Evolutionary conservation across 2,888 invertebrate species (phyloP).

Genomic region (Oxyteleia sp.): DNA sequence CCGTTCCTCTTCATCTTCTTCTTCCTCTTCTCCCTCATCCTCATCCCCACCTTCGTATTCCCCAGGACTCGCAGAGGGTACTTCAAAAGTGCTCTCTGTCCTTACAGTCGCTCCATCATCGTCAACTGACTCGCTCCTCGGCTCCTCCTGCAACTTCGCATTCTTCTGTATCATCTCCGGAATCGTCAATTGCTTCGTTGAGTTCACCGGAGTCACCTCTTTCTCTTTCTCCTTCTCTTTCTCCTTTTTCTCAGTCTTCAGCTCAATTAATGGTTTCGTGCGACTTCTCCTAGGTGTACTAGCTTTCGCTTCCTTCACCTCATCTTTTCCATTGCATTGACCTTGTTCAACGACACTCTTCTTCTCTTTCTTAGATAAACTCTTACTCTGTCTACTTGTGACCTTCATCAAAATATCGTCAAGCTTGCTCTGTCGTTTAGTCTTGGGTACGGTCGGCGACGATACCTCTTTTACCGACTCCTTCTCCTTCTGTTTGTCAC

Average conservation of each 20-base stretch:
- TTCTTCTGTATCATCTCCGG: conserved; percentile 78
- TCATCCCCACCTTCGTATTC: conserved; percentile 87
- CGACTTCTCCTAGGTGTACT: conserved; percentile 80
- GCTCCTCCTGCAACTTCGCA: conserved; percentile 66
- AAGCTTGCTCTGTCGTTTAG: conserved; percentile 84
- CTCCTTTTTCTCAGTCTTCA: conserved; percentile 73
- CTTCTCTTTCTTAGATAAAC: conserved; percentile 83
- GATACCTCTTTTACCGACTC: no score
- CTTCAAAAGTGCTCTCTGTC: conserved; percentile 78
- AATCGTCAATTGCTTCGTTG: conserved; percentile 81
- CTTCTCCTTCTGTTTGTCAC: conserved; percentile 78
- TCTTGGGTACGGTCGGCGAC: conserved; percentile 68
- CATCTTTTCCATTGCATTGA: conserved; percentile 82
- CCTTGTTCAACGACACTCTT: conserved; percentile 77
- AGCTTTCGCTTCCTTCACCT: conserved; percentile 74
- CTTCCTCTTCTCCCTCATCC: conserved; percentile 86
- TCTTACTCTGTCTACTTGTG: conserved; percentile 84
- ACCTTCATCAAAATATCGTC: conserved; percentile 86
- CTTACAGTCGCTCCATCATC: conserved; percentile 76
- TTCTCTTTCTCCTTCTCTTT: conserved; percentile 62
- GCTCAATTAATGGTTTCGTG: conserved; percentile 73
- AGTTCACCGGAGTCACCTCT: conserved; percentile 67
- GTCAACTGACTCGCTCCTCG: conserved; percentile 74
- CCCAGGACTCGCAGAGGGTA: conserved; percentile 84
- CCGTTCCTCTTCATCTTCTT: conserved; percentile 74